Percentiles rank a stretch among this genome's conserved stretches.
Conservation (phyloP, 2,797 vertebrate species). For the Pseudochirops corinnae region DNA sequence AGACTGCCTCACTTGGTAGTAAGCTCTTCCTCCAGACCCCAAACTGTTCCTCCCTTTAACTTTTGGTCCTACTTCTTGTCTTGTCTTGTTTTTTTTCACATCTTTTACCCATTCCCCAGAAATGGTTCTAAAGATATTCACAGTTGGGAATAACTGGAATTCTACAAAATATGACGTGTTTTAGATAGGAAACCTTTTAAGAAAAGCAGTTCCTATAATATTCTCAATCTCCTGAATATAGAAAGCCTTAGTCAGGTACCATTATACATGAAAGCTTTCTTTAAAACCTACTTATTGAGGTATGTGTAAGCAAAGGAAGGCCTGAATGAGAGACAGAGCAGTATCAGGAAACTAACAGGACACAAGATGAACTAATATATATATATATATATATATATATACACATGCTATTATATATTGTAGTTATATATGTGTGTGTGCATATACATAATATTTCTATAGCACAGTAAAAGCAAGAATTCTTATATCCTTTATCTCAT, state of each 20-base stretch:
- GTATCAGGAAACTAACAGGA: neutral
- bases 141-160: neutral
- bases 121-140: neutral
- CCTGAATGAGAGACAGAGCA: neutral
- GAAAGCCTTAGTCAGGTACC: neutral
- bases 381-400: neutral
- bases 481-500: neutral
- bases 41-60: neutral
- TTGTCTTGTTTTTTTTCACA: neutral
- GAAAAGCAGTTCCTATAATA: neutral
- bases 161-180: neutral
- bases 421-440: no score
- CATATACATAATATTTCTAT: neutral
- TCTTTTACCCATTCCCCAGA: neutral
- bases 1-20: neutral
- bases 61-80: neutral
- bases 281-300: neutral
- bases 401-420: neutral
- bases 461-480: neutral
- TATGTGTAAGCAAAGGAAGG: neutral
- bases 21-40: neutral
- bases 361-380: no score
- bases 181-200: neutral
- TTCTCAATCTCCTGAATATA: neutral
- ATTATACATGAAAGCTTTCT: neutral